Evolutionary conservation across 2,797 vertebrate genomes (phyloP), one percentile per base, ranked within the genome.

Genomic region (Clarias pachynema): DNA sequence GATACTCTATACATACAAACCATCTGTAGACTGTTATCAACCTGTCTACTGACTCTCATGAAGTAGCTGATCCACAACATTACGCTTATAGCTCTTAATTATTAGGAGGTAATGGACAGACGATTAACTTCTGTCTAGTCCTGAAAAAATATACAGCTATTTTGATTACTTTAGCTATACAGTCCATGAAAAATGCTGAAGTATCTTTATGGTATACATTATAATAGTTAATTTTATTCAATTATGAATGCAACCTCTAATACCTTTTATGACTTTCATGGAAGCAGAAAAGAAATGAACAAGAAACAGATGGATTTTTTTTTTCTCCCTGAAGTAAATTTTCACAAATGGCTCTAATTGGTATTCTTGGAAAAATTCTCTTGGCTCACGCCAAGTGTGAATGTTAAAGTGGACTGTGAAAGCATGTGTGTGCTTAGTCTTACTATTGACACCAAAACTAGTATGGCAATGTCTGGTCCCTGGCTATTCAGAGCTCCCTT

Each of bases 291-390:
- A 63, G 60, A 89, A 89, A 86, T 72, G 86, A 86, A 88, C 84
- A 84, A 74, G 84, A 87, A 88, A 78, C 89, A 91, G 87, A 90
- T 91, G 89, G 87, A 84, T 74, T 29, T 89, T 80, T 77, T 83
- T 49, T 84, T 62, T 82, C 68, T 86, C 74, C 80, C 83, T 85
- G 75, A 84, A 88, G 88, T 79, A 40, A 73, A 82, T 84, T 86
- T 82, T 87, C 49, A 79, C 87, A 84, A 88, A 88, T 73, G 56
- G 69, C 78, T 66, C 84, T 89, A 87, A 90, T 83, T 90, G 86
- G 87, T 87, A 82, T 90, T 91, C 82, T 90, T 89, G 88, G 88
- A 88, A 80, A 84, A 85, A 49, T 44, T 20, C 63, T 75, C 68
- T 60, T 57, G 79, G 83, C 87, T 75, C 65, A 79, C 37, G 57